phyloP scores from a whole-genome alignment of 2,113 vertebrate genomes.

The Pao palembangensis region DNA sequence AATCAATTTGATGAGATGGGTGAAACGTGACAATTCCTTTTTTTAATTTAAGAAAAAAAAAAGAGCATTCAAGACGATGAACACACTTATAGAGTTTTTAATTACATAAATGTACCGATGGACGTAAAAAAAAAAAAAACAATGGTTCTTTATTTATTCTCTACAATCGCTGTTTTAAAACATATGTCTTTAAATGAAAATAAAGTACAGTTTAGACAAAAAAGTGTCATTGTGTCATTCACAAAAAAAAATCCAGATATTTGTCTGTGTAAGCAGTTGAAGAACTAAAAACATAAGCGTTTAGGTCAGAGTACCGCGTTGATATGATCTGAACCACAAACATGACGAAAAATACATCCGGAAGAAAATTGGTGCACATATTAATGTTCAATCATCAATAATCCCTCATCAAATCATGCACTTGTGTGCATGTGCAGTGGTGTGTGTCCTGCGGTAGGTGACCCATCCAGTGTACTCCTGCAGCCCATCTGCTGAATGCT shows the following conservation, averaged over 20 bases:
- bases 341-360: no score
- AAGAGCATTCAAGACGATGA: slow-evolving; percentile 63
- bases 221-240: slow-evolving; percentile 2
- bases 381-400: no score
- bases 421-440: no score
- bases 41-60: slow-evolving; percentile 70
- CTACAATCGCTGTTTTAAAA: slow-evolving; percentile 79
- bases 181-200: slow-evolving; percentile 80
- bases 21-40: slow-evolving; percentile 53
- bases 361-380: no score
- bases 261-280: no score
- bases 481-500: no score
- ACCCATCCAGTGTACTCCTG: no score
- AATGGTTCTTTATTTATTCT: slow-evolving; percentile 80
- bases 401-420: no score
- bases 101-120: slow-evolving; percentile 77
- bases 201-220: slow-evolving; percentile 78
- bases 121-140: slow-evolving; percentile 60
- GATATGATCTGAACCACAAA: no score
- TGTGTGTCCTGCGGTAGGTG: no score
- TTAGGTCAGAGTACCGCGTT: no score
- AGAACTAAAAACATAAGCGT: no score
- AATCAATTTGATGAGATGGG: slow-evolving; percentile 51
- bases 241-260: slow-evolving; percentile 1
- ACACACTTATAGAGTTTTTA: slow-evolving; percentile 77